Evolutionary conservation across 2,113 vertebrate genomes (phyloP).

Genomic region (Triplophysa rosa): DNA sequence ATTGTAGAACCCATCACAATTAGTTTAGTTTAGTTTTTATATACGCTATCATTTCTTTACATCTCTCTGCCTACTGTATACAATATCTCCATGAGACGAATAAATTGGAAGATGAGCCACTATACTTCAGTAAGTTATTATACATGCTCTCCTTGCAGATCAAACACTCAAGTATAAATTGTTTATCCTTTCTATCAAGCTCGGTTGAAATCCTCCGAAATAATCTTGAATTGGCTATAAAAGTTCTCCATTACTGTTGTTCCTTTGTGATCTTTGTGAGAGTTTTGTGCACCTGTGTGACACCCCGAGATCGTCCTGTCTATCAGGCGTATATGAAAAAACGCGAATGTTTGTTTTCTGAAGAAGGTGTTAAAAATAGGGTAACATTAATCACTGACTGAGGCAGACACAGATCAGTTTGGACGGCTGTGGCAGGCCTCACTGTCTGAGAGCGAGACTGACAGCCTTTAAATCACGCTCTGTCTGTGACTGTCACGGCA

Average conservation of each 20-base stretch:
- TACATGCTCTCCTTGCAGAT: too few species aligned
- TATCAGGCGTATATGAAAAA: constrained; percentile 13
- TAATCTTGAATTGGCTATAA: too few species aligned
- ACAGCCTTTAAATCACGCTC: constrained; percentile 67
- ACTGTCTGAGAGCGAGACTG: constrained; percentile 59
- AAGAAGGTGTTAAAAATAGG: constrained; percentile 51
- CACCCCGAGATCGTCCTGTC: not conserved
- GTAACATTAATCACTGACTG: constrained; percentile 70
- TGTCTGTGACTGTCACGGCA: constrained; percentile 55
- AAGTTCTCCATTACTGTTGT: too few species aligned
- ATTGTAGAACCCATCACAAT: not conserved
- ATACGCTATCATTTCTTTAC: too few species aligned
- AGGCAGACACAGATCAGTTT: constrained; percentile 66
- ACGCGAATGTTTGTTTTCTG: constrained; percentile 4
- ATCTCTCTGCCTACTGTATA: too few species aligned
- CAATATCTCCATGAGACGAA: not conserved
- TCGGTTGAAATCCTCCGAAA: too few species aligned
- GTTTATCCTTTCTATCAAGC: too few species aligned
- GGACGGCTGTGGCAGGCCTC: constrained; percentile 63
- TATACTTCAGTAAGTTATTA: too few species aligned
- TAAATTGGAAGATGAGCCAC: too few species aligned
- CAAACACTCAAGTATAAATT: too few species aligned
- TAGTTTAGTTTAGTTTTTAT: too few species aligned
- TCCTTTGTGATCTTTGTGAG: not conserved
- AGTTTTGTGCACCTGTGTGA: not conserved